phyloP scores from a whole-genome alignment of 2,113 vertebrate genomes.

The Zapus hudsonius region DNA sequence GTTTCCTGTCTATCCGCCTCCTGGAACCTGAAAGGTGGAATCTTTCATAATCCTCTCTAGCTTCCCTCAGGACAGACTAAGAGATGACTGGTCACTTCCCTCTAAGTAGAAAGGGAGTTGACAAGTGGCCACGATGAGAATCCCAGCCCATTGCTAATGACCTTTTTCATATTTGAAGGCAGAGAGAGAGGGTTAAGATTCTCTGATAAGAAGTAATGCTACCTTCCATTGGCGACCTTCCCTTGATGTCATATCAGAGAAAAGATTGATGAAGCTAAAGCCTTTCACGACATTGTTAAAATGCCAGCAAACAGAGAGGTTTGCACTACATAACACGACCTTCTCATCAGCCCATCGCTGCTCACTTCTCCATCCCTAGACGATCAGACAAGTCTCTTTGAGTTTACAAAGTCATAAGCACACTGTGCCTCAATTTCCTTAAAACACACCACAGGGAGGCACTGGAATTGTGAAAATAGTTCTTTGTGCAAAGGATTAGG shows the following conservation, averaged over 20 bases:
- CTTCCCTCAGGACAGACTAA: background rate
- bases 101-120: no score
- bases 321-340: background rate
- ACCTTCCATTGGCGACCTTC: background rate
- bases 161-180: background rate
- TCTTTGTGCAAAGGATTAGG: background rate
- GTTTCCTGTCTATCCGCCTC: no score
- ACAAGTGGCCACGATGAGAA: background rate
- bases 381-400: background rate
- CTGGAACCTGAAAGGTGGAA: background rate
- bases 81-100: background rate
- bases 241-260: background rate
- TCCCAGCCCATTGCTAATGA: fast-evolving
- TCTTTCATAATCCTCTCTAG: background rate
- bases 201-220: background rate
- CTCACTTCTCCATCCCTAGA: background rate
- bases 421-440: background rate
- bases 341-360: background rate
- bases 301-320: background rate
- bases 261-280: background rate
- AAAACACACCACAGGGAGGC: background rate
- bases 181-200: background rate
- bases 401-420: background rate
- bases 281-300: background rate
- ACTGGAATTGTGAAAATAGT: background rate